Base-by-base conservation (phyloP, 2,797 vertebrate genomes). In the Anolis apletophallus region DNA sequence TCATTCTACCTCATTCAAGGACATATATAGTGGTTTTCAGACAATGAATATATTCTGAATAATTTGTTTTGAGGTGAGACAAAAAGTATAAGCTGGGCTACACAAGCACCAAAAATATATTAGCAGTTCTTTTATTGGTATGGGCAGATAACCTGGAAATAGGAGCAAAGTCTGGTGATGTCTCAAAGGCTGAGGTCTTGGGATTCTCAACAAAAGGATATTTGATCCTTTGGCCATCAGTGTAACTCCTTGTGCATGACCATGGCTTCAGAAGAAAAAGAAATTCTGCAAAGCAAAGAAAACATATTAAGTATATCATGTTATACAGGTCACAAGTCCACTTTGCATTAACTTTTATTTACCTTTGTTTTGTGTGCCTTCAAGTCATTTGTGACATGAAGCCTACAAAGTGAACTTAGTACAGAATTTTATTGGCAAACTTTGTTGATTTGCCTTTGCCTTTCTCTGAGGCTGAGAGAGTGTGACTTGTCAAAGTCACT, bases 261-360 rank as follows among this genome's bases (percentile, higher is more conserved):
- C 71, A 29, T 85, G 34, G 71, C 19, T 50, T 16, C 40, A 72
- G 26, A 57, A 59, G 17, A n/a, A 50, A 12, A 50, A 61, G 21
- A 69, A n/a, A 50, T 16, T 59, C 54, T 72, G 68, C 14, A 80
- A 78, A 85, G 55, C 29, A 64, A 80, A 75, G 12, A 40, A 84
- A 32, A 26, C n/a, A 57, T n/a, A 71, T n/a, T 9, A 55, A 50
- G 26, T 80, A 57, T 21, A 29, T 36, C 34, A 72, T 21, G 21
- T 72, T 79, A 72, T 71, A 69, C 34, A 59, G 34, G 16, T 8
- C 11, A 79, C 12, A 64, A 67, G 50, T 57, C 78, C 1, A 79
- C 10, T 17, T 85, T 78, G 57, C 34, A 14, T 69, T 78, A 26
- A 57, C 55, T 61, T 64, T 64, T 64, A 10, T 6, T 59, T 59